Percentiles rank a stretch among this genome's conserved stretches.
Evolutionary conservation across 2,797 vertebrate genomes (phyloP).

Genomic region (Aotus griseimembra): DNA sequence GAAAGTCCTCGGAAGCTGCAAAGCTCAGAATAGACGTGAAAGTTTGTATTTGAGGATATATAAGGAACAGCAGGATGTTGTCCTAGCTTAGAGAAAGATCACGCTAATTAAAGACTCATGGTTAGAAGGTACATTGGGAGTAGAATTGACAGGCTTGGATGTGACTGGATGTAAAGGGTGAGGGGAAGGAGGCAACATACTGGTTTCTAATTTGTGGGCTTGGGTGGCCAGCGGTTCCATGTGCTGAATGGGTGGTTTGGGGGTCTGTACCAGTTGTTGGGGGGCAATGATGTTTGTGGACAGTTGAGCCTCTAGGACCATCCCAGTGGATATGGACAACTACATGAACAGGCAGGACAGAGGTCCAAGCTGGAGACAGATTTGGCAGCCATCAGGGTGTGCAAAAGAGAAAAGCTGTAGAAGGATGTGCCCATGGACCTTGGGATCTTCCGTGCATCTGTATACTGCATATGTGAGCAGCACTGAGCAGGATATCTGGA

Average conservation of each 20-base stretch:
- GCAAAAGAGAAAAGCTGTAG: background rate
- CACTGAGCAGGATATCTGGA: background rate
- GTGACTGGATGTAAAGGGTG: background rate
- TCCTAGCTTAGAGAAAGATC: background rate
- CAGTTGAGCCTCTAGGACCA: background rate
- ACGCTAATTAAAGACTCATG: background rate
- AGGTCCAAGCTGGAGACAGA: background rate
- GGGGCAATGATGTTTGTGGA: background rate
- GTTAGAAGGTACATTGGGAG: rapidly evolving
- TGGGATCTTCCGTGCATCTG: background rate
- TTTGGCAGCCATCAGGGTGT: background rate
- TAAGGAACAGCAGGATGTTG: background rate
- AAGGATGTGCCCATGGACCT: background rate
- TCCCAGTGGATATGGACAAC: background rate
- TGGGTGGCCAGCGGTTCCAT: background rate
- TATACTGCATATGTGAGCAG: background rate
- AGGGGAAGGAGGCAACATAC: background rate
- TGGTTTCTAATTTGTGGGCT: background rate
- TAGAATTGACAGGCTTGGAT: background rate
- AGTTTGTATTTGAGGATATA: background rate
- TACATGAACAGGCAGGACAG: background rate
- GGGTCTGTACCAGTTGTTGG: background rate
- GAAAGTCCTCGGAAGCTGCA: background rate
- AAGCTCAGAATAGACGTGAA: background rate
- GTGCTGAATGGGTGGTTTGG: background rate